Conservation (phyloP, 1,140 invertebrate genomes). For the Dryas iulia region DNA sequence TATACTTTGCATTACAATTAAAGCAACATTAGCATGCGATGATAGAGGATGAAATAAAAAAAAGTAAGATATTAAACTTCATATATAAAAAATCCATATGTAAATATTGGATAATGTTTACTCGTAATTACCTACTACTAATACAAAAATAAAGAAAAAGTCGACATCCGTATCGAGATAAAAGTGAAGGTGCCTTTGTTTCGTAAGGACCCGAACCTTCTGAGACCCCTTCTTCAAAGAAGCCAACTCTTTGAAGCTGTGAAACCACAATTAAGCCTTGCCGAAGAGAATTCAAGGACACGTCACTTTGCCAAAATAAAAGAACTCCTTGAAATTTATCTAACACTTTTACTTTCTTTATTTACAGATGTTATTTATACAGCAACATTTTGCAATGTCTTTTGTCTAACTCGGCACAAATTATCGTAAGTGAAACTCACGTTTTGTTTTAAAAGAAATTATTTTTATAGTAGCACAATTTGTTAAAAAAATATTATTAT, state of each 20-base stretch:
- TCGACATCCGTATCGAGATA: conserved; percentile 8
- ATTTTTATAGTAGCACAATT: too few relatives aligned
- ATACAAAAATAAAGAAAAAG: neutral
- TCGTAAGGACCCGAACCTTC: conserved; percentile 37
- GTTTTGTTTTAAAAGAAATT: neutral
- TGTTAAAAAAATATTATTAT: too few relatives aligned
- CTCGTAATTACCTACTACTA: neutral
- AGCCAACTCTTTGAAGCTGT: conserved; percentile 72
- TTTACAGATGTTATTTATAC: conserved; percentile 39
- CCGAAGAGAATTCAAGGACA: conserved; percentile 70
- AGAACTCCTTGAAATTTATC: conserved; percentile 51
- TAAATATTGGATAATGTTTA: neutral
- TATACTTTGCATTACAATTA: neutral
- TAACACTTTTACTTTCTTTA: conserved; percentile 63
- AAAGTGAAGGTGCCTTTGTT: conserved; percentile 67
- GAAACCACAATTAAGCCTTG: conserved; percentile 73
- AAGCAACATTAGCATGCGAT: too few relatives aligned
- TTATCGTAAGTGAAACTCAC: neutral
- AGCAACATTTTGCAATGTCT: conserved; percentile 38
- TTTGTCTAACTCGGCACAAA: conserved; percentile 30
- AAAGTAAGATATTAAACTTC: too few relatives aligned
- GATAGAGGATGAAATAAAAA: too few relatives aligned
- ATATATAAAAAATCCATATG: neutral
- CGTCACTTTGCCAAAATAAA: conserved; percentile 57
- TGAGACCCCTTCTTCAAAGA: conserved; percentile 48